Base-by-base conservation (phyloP, 1,140 invertebrate species). In the Chironomus tepperi region DNA sequence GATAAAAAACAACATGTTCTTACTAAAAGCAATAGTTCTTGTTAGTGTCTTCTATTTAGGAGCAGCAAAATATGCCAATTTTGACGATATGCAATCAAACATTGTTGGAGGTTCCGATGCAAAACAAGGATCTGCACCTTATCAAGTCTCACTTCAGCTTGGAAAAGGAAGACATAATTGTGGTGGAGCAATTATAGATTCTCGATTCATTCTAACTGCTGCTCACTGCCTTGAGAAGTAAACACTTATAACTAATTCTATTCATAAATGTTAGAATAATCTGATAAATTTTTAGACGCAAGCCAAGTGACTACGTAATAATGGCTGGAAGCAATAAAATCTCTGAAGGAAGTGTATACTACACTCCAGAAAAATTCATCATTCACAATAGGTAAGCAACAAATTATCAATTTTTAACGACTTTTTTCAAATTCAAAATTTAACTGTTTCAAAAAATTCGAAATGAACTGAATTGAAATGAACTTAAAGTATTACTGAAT, bases 241-340 rank as follows among this genome's bases (percentile, higher is more conserved):
- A n/a, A n/a, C n/a, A n/a, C n/a, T n/a, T n/a, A n/a, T n/a, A n/a
- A n/a, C n/a, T n/a, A n/a, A n/a, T n/a, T n/a, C n/a, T n/a, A n/a
- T n/a, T n/a, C n/a, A n/a, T n/a, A n/a, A n/a, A n/a, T n/a, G n/a
- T n/a, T n/a, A n/a, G n/a, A n/a, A n/a, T n/a, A n/a, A n/a, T n/a
- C n/a, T n/a, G n/a, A n/a, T n/a, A n/a, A n/a, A n/a, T n/a, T n/a
- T n/a, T 34, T 5, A 34, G 24, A 34, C 5, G 1, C 5, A 34
- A 34, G 24, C 43, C 77, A 18, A 78, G 67, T 16, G 79, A 76
- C 18, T 81, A 86, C 24, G 76, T 77, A 65, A 84, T 84, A 3
- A 82, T 86, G 0, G 80, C 84, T 7, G 87, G 87, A 9, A 85
- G 84, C 0, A 87, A 84, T 75, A 83, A 79, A 42, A 79, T 87